Evolutionary conservation across 2,888 invertebrate species (phyloP).

Genomic region (Caradrina clavipalpis): DNA sequence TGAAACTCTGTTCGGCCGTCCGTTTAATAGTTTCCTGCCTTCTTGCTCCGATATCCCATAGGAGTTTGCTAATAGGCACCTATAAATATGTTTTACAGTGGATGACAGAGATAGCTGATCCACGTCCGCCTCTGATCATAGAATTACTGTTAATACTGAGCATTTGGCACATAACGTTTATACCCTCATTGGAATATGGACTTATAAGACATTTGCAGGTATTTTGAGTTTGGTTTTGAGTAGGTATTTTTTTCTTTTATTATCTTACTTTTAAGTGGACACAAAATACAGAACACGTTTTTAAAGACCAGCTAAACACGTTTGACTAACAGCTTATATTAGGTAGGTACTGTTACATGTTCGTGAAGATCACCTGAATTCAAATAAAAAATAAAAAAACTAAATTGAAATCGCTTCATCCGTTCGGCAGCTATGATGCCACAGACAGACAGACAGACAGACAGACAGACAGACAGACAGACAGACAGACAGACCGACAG

Average conservation of each 20-base stretch:
- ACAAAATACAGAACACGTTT: neutral
- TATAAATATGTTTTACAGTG: constrained; percentile 63
- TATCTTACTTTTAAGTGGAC: neutral
- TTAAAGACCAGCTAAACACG: neutral
- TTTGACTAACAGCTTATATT: neutral
- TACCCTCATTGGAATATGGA: constrained; percentile 83
- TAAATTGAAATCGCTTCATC: too few relatives aligned
- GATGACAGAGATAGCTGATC: constrained; percentile 65
- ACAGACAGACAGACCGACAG: too few relatives aligned
- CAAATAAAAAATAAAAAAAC: too few relatives aligned
- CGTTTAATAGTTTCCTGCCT: neutral
- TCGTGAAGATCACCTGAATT: too few relatives aligned
- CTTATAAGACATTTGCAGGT: constrained; percentile 83
- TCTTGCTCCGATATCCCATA: neutral
- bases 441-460: too few relatives aligned
- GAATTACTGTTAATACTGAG: constrained; percentile 82
- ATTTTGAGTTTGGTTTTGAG: too few relatives aligned
- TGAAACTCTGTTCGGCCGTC: neutral
- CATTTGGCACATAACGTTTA: constrained; percentile 80
- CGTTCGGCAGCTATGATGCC: too few relatives aligned
- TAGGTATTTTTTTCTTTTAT: neutral
- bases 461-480: too few relatives aligned
- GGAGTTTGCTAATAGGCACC: neutral
- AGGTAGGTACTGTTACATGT: neutral
- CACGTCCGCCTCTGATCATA: constrained; percentile 74